These are phyloP conservation scores for Umimayanthus chanpuru DNA, from an alignment of 92 coral and sea anemone genomes.

Conservation along the genomic window DNA sequence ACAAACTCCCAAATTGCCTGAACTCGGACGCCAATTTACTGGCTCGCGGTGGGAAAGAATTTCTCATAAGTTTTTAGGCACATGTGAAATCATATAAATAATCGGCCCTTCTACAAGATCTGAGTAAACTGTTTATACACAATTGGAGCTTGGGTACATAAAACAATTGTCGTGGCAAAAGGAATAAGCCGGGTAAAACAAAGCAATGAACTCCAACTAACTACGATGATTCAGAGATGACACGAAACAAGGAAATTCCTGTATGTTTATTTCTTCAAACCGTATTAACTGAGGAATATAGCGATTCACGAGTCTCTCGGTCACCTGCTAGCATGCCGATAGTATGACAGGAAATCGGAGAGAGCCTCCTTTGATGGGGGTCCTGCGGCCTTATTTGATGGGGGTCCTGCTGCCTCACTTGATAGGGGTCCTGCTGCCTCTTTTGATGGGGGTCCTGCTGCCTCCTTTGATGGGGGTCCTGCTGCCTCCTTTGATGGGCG, in stretches of 20 bases:
- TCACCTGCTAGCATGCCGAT: slow-evolving; percentile 20
- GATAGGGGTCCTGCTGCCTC: background rate
- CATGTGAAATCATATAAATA: no score
- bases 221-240: no score
- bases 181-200: no score
- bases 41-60: no score
- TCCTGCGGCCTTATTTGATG: background rate
- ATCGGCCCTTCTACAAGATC: no score
- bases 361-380: slow-evolving; percentile 20
- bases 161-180: no score
- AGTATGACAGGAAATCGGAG: slow-evolving; percentile 28
- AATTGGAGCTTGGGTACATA: no score
- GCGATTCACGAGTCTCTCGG: background rate
- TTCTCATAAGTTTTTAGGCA: no score
- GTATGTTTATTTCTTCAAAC: background rate
- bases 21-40: no score
- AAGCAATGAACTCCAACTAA: no score
- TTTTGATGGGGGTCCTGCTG: background rate
- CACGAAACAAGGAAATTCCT: background rate
- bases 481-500: background rate
- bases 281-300: background rate
- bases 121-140: no score
- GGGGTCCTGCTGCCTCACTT: background rate
- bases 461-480: background rate
- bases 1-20: no score